Evolutionary conservation across 2,888 invertebrate genomes (phyloP).

Genomic region (Zootermopsis nevadensis): DNA sequence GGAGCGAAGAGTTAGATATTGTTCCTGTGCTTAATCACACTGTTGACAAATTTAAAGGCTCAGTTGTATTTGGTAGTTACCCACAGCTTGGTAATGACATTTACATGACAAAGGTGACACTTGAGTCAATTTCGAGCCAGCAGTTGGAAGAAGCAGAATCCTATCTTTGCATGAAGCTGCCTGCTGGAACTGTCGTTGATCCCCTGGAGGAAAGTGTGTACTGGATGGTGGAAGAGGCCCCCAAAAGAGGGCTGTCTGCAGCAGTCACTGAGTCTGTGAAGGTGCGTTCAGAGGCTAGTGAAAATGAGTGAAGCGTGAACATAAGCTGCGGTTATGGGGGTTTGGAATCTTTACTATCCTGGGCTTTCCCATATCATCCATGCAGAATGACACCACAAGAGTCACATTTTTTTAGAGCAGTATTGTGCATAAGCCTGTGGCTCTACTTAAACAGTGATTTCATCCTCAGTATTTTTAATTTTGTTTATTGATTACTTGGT

Average conservation of each 20-base stretch:
- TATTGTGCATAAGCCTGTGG: no score
- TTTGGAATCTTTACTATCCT: not conserved
- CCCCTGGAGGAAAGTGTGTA: constrained; percentile 57
- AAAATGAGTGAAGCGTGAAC: constrained; percentile 8
- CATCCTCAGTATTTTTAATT: no score
- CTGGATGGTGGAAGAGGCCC: constrained; percentile 49
- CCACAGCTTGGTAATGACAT: constrained; percentile 65
- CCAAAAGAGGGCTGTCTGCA: not conserved
- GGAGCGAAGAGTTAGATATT: constrained; percentile 58
- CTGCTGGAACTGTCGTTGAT: constrained; percentile 63
- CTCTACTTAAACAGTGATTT: no score
- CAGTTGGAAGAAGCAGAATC: constrained; percentile 61
- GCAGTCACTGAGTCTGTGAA: constrained; percentile 53
- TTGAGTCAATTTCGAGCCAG: constrained; percentile 63
- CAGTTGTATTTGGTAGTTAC: constrained; percentile 70
- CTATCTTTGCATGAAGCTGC: constrained; percentile 60
- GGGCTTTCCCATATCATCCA: not conserved
- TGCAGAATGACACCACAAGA: not conserved
- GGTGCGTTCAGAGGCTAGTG: constrained; percentile 53
- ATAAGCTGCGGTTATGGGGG: not conserved
- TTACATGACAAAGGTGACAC: constrained; percentile 66
- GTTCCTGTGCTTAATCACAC: constrained; percentile 62
- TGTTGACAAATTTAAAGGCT: constrained; percentile 62
- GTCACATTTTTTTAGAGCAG: no score
- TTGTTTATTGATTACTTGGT: no score